Percentiles rank a stretch among this genome's conserved stretches.
phyloP scores from a whole-genome alignment of 2,797 vertebrate species.

The Capromys pilorides region DNA sequence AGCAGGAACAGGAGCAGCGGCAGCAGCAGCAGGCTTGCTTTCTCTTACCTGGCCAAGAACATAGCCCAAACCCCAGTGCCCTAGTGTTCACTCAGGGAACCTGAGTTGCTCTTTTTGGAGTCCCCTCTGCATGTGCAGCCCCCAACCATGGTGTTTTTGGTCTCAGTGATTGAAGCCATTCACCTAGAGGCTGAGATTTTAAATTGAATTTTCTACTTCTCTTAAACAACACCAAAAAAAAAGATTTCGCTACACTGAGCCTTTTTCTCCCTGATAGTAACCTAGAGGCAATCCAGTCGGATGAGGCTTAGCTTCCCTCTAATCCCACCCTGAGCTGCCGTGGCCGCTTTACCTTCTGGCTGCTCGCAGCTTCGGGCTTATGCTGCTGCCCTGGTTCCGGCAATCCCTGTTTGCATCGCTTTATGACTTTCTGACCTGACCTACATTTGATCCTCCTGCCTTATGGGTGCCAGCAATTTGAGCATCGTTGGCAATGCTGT shows the following conservation, averaged over 20 bases:
- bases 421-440: background rate
- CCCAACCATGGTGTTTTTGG: background rate
- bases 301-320: background rate
- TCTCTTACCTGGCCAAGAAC: background rate
- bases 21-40: background rate
- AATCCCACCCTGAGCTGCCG: background rate
- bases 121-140: background rate
- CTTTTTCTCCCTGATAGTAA: background rate
- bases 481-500: background rate
- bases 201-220: background rate
- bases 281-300: background rate
- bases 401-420: background rate
- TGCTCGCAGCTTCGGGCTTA: background rate
- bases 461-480: background rate
- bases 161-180: background rate
- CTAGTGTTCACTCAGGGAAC: background rate
- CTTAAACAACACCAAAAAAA: background rate
- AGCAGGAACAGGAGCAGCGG: no score
- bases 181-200: background rate
- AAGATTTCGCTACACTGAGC: background rate
- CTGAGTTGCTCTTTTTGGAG: background rate
- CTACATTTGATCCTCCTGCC: background rate
- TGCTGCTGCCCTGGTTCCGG: background rate
- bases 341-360: background rate
- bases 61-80: no score